phyloP scores from a whole-genome alignment of 2,797 vertebrate genomes.

The Pitangus sulphuratus region DNA sequence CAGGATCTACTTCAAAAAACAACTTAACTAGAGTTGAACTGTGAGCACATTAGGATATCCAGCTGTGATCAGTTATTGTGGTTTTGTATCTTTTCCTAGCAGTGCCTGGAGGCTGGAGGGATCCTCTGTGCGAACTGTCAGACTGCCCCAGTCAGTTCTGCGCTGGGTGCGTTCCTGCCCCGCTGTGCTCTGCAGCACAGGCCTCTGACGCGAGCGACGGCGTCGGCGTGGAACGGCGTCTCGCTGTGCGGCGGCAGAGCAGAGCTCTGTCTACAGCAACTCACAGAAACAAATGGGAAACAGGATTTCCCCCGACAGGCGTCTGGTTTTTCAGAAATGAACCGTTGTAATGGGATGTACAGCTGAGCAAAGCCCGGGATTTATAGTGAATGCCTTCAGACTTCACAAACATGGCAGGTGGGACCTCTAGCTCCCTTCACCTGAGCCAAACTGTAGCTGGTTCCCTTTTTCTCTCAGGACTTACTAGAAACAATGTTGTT shows the following conservation, averaged over 20 bases:
- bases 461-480: not conserved
- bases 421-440: not conserved
- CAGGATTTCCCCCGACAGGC: slow-evolving; percentile 21
- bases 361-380: not conserved
- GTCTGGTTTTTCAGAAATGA: not conserved
- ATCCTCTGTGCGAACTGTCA: not conserved
- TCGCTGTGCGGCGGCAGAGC: accelerated
- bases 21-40: not conserved
- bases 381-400: not conserved
- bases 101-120: not conserved
- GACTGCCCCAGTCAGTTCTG: not conserved
- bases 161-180: not conserved
- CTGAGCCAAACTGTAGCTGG: not conserved
- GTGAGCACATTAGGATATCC: not conserved
- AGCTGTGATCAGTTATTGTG: not conserved
- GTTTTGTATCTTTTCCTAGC: not conserved
- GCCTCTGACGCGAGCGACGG: not conserved
- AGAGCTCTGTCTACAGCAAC: not conserved
- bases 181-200: not conserved
- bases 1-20: not conserved
- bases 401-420: not conserved
- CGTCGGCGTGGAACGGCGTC: not conserved
- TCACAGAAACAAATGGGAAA: slow-evolving; percentile 17
- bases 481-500: not conserved
- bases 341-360: not conserved